A percentile compares a stretch with the other conserved stretches of the same genome.
Evolutionary conservation across 2,113 vertebrate genomes (phyloP).

Genomic region (Paedocypris sp.): DNA sequence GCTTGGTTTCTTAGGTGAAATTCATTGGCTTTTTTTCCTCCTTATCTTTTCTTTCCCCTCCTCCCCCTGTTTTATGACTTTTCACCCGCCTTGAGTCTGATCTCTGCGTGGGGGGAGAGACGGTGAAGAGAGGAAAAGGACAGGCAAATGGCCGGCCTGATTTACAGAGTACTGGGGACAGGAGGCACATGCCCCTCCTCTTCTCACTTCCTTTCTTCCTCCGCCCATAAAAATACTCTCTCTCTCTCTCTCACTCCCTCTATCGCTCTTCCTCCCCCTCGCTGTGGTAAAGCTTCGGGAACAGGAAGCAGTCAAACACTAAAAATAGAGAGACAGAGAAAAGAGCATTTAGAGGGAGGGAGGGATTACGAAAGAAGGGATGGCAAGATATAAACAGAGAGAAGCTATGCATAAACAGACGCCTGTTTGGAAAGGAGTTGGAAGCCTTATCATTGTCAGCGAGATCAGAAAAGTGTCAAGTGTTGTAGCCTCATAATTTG

Average conservation of each 20-base stretch:
- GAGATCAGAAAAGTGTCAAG: neutral
- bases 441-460: neutral
- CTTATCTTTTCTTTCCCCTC: constrained; percentile 1
- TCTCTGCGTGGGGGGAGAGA: neutral
- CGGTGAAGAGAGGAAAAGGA: constrained; percentile 5
- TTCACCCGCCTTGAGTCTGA: constrained; percentile 16
- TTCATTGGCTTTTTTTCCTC: neutral
- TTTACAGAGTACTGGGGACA: constrained; percentile 32
- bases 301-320: constrained; percentile 37
- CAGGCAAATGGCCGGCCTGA: constrained; percentile 28
- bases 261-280: neutral
- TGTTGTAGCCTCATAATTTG: no score
- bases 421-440: neutral
- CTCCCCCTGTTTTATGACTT: constrained; percentile 16
- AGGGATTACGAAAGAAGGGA: neutral
- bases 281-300: constrained; percentile 31
- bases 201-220: constrained; percentile 21
- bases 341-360: constrained; percentile 6
- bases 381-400: constrained; percentile 16
- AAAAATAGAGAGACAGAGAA: constrained; percentile 35
- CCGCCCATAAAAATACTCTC: neutral
- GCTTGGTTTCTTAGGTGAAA: no score
- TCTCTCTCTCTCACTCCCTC: constrained; percentile 11
- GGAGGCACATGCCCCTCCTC: constrained; percentile 22
- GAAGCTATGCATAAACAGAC: constrained; percentile 14